phyloP scores from a whole-genome alignment of 2,113 vertebrate species.

The Lycaon pictus region DNA sequence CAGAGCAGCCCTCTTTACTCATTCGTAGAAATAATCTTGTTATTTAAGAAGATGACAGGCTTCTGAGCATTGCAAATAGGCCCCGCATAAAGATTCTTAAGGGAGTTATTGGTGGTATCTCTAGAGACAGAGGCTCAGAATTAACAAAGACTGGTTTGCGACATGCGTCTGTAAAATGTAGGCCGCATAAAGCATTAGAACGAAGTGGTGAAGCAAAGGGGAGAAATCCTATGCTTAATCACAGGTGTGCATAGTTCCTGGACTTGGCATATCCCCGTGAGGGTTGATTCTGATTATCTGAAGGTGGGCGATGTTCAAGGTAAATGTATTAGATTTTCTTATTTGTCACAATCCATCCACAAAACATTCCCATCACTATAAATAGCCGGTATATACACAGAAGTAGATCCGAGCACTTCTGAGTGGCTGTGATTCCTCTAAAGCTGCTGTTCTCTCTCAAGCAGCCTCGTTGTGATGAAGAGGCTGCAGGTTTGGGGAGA shows the following conservation, averaged over 20 bases:
- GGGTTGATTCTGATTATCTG: background rate
- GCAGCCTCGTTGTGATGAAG: background rate
- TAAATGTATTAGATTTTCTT: slow-evolving; percentile 31
- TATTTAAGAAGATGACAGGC: slow-evolving; percentile 65
- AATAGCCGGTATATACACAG: background rate
- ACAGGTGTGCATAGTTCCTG: background rate
- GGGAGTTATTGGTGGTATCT: slow-evolving; percentile 59
- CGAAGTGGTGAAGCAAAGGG: background rate
- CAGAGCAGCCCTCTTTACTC: slow-evolving; percentile 49
- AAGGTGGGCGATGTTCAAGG: background rate
- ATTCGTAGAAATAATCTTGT: slow-evolving; percentile 66
- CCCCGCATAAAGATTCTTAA: slow-evolving; percentile 57
- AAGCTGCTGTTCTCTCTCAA: background rate
- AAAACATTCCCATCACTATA: background rate
- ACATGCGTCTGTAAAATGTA: background rate
- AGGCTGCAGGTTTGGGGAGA: background rate
- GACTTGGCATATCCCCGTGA: background rate
- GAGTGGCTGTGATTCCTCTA: background rate
- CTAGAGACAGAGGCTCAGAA: slow-evolving; percentile 60
- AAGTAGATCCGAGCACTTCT: background rate
- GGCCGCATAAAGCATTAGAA: background rate
- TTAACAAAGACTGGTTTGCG: slow-evolving; percentile 41
- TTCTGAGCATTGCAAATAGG: slow-evolving; percentile 66
- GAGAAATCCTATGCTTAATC: background rate
- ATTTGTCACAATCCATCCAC: slow-evolving; percentile 44